phyloP scores from a whole-genome alignment of 2,113 vertebrate genomes.

The Nothobranchius furzeri region DNA sequence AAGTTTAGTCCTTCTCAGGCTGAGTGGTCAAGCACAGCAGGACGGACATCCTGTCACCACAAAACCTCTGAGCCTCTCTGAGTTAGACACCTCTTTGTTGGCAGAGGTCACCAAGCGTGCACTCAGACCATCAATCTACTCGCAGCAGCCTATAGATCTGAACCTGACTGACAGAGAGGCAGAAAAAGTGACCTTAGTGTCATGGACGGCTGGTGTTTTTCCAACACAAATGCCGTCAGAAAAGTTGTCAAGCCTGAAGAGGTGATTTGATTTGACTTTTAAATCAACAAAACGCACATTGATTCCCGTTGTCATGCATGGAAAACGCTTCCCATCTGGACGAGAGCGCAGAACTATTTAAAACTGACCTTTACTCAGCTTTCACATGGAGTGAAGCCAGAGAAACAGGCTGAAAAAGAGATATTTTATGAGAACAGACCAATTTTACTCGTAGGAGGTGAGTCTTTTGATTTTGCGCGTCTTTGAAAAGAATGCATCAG shows the following conservation, averaged over 20 bases:
- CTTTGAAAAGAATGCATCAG: constrained; percentile 17
- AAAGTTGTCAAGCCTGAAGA: constrained; percentile 25
- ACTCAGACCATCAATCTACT: constrained; percentile 57
- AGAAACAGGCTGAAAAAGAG: not conserved
- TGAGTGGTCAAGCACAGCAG: not conserved
- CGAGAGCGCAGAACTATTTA: constrained; percentile 32
- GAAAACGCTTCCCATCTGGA: constrained; percentile 34
- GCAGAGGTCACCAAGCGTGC: constrained; percentile 43
- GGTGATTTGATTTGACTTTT: constrained; percentile 45
- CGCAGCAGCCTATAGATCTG: constrained; percentile 26
- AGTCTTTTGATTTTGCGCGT: not conserved
- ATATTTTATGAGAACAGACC: not conserved
- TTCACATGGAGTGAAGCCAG: not conserved
- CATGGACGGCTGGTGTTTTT: constrained; percentile 8
- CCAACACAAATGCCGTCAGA: constrained; percentile 33
- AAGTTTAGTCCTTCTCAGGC: constrained; percentile 1
- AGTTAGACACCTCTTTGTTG: constrained; percentile 34
- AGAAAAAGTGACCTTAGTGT: constrained; percentile 16
- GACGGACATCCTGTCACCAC: constrained; percentile 5
- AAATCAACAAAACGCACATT: constrained; percentile 45
- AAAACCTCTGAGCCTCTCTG: constrained; percentile 22
- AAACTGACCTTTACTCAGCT: constrained; percentile 32
- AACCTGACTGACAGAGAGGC: constrained; percentile 33
- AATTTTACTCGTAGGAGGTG: not conserved
- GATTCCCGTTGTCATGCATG: constrained; percentile 27